phyloP scores from a whole-genome alignment of 2,113 vertebrate genomes.

The Actenoides lindsayi region DNA sequence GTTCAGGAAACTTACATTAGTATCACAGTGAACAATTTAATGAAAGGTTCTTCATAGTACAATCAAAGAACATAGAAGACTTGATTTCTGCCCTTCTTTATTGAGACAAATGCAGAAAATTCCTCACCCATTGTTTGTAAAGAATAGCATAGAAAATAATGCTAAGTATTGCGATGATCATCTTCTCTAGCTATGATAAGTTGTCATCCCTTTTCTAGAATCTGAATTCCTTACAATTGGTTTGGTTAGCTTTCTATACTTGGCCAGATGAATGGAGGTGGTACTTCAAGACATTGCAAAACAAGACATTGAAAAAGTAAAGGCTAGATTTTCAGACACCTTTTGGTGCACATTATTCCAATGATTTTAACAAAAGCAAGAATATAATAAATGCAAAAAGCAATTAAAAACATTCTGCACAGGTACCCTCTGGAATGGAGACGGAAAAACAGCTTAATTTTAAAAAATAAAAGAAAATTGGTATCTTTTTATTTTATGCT shows the following conservation, averaged over 20 bases:
- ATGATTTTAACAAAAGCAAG: not conserved
- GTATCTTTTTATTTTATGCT: not conserved
- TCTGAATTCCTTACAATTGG: not conserved
- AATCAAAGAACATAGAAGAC: not conserved
- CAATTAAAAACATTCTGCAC: not conserved
- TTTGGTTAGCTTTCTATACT: not conserved
- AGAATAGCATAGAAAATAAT: not conserved
- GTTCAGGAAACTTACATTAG: not conserved
- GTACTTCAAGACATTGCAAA: not conserved
- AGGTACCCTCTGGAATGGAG: not conserved
- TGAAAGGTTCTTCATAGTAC: not conserved
- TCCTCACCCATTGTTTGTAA: not conserved
- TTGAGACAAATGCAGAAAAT: not conserved
- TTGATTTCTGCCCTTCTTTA: not conserved
- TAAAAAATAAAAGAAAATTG: not conserved
- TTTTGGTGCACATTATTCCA: not conserved
- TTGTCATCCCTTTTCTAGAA: not conserved
- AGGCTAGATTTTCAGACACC: not conserved
- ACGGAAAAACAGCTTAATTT: not conserved
- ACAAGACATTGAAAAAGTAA: not conserved
- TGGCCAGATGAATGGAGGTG: not conserved
- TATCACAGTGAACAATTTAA: not conserved
- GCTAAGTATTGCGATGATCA: not conserved
- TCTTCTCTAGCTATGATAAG: not conserved
- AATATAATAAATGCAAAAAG: not conserved